These are phyloP conservation scores for Agrochola lychnidis DNA, from an alignment of 2,888 invertebrate species.

Conservation along the genomic window DNA sequence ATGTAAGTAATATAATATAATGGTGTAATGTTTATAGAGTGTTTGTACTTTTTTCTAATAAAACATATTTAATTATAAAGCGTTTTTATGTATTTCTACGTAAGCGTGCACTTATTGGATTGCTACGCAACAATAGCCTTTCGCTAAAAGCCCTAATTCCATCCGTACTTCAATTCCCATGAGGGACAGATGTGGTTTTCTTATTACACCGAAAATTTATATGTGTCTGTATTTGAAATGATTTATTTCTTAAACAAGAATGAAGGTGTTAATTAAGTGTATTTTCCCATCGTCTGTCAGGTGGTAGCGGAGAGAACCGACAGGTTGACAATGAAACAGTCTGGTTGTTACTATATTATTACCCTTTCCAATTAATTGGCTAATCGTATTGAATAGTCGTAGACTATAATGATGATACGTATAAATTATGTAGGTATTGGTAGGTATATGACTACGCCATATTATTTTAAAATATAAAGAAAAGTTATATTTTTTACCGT, in stretches of 20 bases:
- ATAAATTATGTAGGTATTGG: background rate
- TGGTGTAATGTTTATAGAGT: background rate
- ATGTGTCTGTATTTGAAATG: background rate
- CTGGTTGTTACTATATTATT: background rate
- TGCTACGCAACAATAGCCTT: no score
- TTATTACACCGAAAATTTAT: background rate
- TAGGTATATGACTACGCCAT: background rate
- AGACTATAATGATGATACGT: background rate
- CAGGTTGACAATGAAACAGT: background rate
- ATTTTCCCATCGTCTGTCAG: background rate
- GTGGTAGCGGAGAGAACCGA: background rate
- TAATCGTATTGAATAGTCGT: background rate
- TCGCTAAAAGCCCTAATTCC: background rate
- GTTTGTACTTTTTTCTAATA: constrained; percentile 1
- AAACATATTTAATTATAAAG: background rate
- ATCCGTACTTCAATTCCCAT: background rate
- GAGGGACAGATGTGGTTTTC: background rate
- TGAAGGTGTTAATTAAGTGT: background rate
- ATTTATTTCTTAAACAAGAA: background rate
- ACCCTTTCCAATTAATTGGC: background rate
- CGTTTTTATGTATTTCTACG: background rate
- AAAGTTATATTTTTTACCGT: background rate
- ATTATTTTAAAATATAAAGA: background rate
- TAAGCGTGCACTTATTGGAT: background rate
- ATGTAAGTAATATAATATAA: background rate